phyloP scores from a whole-genome alignment of 2,113 vertebrate genomes.

The Triplophysa tibetana region DNA sequence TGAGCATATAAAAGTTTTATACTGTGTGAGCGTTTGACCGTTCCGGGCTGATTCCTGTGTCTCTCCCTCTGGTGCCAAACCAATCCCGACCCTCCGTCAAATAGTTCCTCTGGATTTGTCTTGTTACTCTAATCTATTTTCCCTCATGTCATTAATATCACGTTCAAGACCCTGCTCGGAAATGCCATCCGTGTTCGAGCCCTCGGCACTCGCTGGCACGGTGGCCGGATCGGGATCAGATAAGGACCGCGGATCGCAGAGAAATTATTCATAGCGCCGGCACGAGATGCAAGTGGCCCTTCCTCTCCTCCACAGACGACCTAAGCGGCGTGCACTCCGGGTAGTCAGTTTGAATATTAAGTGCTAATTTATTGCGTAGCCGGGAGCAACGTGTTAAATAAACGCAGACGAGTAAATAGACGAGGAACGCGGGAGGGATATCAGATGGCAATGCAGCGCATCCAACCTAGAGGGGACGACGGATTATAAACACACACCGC shows the following conservation, averaged over 20 bases:
- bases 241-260: background rate
- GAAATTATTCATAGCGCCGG: constrained; percentile 42
- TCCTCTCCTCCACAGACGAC: constrained; percentile 45
- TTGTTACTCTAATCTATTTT: constrained; percentile 39
- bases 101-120: constrained; percentile 38
- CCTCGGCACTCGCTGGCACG: constrained; percentile 6
- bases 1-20: constrained; percentile 32
- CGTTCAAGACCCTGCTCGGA: constrained; percentile 21
- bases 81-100: constrained; percentile 18
- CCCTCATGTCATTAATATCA: constrained; percentile 40
- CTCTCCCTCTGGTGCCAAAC: constrained; percentile 23
- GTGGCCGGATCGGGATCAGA: constrained; percentile 30
- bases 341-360: constrained; percentile 65
- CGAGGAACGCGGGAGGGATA: constrained; percentile 51
- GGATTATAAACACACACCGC: constrained; percentile 51
- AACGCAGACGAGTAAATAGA: constrained; percentile 69
- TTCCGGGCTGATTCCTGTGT: constrained; percentile 21
- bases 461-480: constrained; percentile 28
- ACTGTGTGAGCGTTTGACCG: constrained; percentile 18
- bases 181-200: background rate
- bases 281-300: constrained; percentile 33
- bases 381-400: constrained; percentile 74
- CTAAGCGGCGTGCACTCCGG: constrained; percentile 20
- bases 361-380: constrained; percentile 74
- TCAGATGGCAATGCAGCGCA: constrained; percentile 62